phyloP scores from a whole-genome alignment of 2,797 vertebrate genomes.

The Malurus leucopterus region DNA sequence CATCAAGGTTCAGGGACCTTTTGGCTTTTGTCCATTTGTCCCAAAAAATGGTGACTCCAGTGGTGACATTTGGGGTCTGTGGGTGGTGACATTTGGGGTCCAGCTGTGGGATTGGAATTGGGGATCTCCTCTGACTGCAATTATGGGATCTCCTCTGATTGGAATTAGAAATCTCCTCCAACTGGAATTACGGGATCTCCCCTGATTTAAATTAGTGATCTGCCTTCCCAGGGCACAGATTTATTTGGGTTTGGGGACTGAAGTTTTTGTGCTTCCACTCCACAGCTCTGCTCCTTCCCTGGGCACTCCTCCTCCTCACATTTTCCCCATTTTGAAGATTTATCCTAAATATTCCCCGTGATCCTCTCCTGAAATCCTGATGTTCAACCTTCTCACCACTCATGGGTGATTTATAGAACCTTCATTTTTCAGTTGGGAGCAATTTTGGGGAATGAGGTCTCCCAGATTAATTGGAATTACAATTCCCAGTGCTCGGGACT shows the following conservation, averaged over 20 bases:
- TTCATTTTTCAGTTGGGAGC: neutral
- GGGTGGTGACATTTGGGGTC: too few relatives aligned
- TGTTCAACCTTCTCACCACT: neutral
- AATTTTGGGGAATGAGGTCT: neutral
- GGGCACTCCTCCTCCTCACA: fast-evolving
- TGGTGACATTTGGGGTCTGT: neutral
- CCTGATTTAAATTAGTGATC: fast-evolving
- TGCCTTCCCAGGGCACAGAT: neutral
- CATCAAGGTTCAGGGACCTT: neutral
- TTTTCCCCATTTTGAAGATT: neutral
- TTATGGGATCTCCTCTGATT: neutral
- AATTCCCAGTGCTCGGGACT: neutral
- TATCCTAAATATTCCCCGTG: neutral
- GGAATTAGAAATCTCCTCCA: neutral
- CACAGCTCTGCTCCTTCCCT: neutral
- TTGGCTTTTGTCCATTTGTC: fast-evolving
- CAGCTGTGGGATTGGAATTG: fast-evolving
- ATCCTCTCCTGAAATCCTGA: neutral
- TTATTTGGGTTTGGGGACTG: neutral
- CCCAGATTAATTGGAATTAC: neutral
- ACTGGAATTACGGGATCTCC: fast-evolving
- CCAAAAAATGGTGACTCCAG: fast-evolving
- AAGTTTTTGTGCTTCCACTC: neutral
- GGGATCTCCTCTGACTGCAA: neutral
- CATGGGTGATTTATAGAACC: neutral